Evolutionary conservation across 1,140 invertebrate species (phyloP), one percentile per base, ranked within the genome.

Genomic region (Steinernema khuongi): DNA sequence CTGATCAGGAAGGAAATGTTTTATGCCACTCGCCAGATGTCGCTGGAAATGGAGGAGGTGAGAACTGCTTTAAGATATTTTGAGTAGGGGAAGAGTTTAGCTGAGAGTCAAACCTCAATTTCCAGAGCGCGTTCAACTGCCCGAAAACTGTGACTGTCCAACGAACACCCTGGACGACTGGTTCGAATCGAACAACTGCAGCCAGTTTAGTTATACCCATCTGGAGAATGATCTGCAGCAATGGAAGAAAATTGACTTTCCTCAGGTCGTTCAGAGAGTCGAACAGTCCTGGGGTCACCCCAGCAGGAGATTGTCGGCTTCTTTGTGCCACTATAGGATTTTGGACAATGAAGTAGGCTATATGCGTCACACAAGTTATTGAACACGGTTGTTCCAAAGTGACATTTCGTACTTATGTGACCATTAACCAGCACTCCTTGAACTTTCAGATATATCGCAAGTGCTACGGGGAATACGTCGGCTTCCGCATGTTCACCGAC

Each of bases 401-500:
- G 32, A 29, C 17, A 60, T 18, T 79, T 43, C 30, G 31, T 43
- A 50, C 33, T 19, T 26, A 74, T 43, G 41, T 17, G 41, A 43
- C 19, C 28, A 31, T 31, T 69, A 36, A 1, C 32, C 70, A 19
- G 22, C 17, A 43, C 17, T 67, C 18, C 18, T 32, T 41, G 41
- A 26, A 22, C 74, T 85, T 83, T 71, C 80, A 90, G 90, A 88
- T 96, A 79, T 93, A 92, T 86, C 89, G 93, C 80, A 90, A 91
- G 80, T 96, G 94, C 83, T 94, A 93, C 88, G 94, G 95, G 26
- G 90, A 95, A 87, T 91, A 96, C 88, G 90, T 93, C n/a, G 94
- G 92, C 17, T 98, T 97, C 85, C 94, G 94, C 85, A 94, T 94
- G 89, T 97, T 97, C 87, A 90, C 92, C 85, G 94, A 97, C 88